Percentiles rank a stretch among this genome's conserved stretches.
These are phyloP conservation scores for Agonopterix arenella DNA, from an alignment of 2,888 invertebrate genomes.

Conservation along the genomic window DNA sequence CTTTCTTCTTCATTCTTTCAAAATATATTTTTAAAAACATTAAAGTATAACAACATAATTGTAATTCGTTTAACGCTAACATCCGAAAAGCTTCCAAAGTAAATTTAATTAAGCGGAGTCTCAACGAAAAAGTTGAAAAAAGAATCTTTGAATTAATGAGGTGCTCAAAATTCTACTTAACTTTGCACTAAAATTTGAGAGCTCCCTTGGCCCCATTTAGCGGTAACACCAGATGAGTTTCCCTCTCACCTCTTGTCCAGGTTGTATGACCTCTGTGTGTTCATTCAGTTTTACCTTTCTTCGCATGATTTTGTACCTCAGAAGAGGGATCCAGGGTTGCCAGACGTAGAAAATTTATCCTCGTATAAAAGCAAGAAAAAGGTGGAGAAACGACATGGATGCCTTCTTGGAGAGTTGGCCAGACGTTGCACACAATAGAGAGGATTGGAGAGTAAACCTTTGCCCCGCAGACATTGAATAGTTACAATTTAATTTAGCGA, in stretches of 20 bases:
- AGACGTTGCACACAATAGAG: too few species aligned
- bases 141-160: slow-evolving; percentile 43
- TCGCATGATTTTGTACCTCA: slow-evolving; percentile 1
- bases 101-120: slow-evolving; percentile 34
- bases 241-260: slow-evolving; percentile 8
- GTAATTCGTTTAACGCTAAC: slow-evolving; percentile 3
- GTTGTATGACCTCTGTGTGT: slow-evolving; percentile 5
- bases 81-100: slow-evolving; percentile 16
- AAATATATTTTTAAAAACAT: too few species aligned
- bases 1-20: too few species aligned
- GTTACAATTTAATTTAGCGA: too few species aligned
- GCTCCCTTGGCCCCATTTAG: slow-evolving; percentile 18
- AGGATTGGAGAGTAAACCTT: too few species aligned
- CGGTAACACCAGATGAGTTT: slow-evolving; percentile 17
- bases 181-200: slow-evolving; percentile 27
- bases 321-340: slow-evolving; percentile 3
- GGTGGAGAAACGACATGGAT: too few species aligned
- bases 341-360: neutral
- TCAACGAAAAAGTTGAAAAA: slow-evolving; percentile 31
- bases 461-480: too few species aligned
- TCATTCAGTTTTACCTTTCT: slow-evolving; percentile 1
- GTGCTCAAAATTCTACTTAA: slow-evolving; percentile 31
- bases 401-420: too few species aligned
- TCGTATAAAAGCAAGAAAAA: too few species aligned
- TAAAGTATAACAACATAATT: neutral